phyloP scores from a whole-genome alignment of 2,113 vertebrate genomes.

The Pagrus major region DNA sequence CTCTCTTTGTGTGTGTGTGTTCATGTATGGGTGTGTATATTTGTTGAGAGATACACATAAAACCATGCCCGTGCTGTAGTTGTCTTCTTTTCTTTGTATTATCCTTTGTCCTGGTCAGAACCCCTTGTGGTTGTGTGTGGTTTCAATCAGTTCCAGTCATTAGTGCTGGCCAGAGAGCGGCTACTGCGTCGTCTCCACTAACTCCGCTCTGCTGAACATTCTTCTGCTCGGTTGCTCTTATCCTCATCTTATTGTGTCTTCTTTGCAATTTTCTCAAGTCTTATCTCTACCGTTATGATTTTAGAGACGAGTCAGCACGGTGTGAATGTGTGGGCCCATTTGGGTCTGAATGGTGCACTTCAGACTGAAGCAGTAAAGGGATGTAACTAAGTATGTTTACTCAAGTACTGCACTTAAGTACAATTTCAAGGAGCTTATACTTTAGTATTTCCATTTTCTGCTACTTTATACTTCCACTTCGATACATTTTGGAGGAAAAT shows the following conservation, averaged over 20 bases:
- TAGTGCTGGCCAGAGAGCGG: conserved; percentile 47
- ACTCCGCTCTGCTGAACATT: conserved; percentile 38
- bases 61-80: conserved; percentile 13
- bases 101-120: conserved; percentile 39
- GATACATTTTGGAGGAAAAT: no score
- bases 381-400: no score
- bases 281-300: conserved; percentile 31
- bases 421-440: no score
- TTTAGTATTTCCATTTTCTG: no score
- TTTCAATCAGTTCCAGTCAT: conserved; percentile 68
- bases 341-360: neutral
- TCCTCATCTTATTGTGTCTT: conserved; percentile 25
- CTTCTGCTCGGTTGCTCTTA: conserved; percentile 44
- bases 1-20: conserved; percentile 25
- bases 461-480: no score
- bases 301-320: conserved; percentile 33
- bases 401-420: no score
- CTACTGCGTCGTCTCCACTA: conserved; percentile 32
- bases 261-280: conserved; percentile 17
- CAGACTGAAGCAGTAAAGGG: no score
- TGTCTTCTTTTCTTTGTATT: conserved; percentile 30
- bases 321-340: neutral
- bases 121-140: conserved; percentile 44
- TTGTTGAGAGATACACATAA: conserved; percentile 26
- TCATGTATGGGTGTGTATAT: conserved; percentile 24